Base-by-base conservation (phyloP, 2,113 vertebrate species). In the Copsychus sechellarum region DNA sequence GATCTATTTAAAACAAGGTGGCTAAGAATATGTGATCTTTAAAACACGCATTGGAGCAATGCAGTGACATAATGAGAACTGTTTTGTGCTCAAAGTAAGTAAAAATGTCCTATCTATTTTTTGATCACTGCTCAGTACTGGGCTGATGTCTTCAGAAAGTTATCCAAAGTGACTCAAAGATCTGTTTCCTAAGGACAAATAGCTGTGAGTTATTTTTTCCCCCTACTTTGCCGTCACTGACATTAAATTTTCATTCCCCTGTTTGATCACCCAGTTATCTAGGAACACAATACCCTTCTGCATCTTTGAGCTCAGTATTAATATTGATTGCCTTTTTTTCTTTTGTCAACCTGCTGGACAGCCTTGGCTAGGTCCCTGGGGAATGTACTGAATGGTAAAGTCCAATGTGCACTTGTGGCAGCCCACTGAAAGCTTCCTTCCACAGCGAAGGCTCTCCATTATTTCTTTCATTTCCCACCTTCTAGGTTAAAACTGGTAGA, bases 11-110 rank as follows among this genome's bases (percentile, higher is more conserved):
- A 89, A 94, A 70, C 29, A 54, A 65, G 17, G 9, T 53, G 42
- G 56, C 25, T 51, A 88, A 81, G 20, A 58, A 78, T 6, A 36
- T 36, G 17, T 53, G 50, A 18, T 54, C 50, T 88, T 76, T n/a
- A 61, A 82, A 81, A 50, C 7, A 33, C 0, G 36, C 29, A 43
- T 18, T 29, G 48, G 48, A 78, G 61, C 57, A 90, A 79, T 45
- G 60, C 12, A 38, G 14, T 80, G 93, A 94, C 93, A 92, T 72
- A 96, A 94, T 34, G 66, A 58, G 95, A 90, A 57, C 74, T 66
- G 18, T 20, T 88, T 85, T 65, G 12, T 33, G 54, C 45, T 86
- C 76, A 88, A 90, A 90, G 45, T 56, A 72, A 79, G 16, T 53
- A 85, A 91, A 81, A 94, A 94, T 72, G 80, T 42, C 54, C 5